A percentile compares a stretch with the other conserved stretches of the same genome.
Conservation (phyloP, 2,797 vertebrate species). For the Clamator glandarius region DNA sequence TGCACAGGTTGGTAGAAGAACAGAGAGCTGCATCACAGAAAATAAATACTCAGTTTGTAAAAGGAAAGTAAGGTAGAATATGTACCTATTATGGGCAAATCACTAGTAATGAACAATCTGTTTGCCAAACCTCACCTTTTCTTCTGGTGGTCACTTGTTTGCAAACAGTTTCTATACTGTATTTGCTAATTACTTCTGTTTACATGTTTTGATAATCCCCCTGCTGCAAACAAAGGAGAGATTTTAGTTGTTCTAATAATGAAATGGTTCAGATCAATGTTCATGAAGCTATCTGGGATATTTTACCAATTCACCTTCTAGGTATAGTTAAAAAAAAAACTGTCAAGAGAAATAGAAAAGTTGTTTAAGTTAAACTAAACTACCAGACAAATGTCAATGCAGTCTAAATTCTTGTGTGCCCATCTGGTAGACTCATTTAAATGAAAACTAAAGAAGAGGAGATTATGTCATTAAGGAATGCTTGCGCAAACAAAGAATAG, state of each 20-base stretch:
- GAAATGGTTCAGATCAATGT: neutral
- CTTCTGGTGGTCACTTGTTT: neutral
- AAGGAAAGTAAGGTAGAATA: neutral
- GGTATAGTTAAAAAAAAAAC: neutral
- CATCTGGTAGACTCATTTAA: constrained; percentile 34
- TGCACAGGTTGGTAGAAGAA: neutral
- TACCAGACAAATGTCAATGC: neutral
- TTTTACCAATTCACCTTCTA: neutral
- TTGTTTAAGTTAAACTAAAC: neutral
- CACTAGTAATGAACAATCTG: neutral
- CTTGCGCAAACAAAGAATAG: neutral
- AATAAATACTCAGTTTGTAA: neutral
- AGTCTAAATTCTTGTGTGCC: neutral
- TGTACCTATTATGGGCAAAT: neutral
- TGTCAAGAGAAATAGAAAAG: neutral
- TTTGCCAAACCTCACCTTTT: neutral
- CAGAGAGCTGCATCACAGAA: neutral
- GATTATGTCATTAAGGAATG: constrained; percentile 17
- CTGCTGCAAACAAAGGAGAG: neutral
- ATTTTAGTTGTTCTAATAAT: neutral
- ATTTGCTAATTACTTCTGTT: neutral
- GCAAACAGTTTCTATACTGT: neutral
- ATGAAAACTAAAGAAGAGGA: neutral
- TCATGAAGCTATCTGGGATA: neutral
- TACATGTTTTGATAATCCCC: neutral